Conservation (phyloP, 2,797 vertebrate genomes). For the Hirundo rustica region DNA sequence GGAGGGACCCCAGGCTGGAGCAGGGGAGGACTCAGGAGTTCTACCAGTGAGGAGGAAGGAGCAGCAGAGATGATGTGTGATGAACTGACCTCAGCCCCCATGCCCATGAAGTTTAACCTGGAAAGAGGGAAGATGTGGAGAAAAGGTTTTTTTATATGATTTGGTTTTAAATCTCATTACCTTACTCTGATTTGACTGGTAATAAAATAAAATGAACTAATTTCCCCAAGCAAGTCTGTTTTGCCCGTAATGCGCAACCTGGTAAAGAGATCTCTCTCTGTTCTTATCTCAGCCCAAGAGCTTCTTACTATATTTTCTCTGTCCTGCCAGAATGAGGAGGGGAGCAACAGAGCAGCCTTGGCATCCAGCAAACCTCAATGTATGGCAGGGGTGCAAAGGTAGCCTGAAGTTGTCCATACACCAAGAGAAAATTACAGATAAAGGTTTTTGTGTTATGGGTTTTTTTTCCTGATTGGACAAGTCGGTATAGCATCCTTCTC, state of each 20-base stretch:
- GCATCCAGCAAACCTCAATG: background rate
- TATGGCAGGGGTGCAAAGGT: background rate
- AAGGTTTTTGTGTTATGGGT: rapidly evolving
- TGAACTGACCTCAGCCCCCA: background rate
- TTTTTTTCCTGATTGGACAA: background rate
- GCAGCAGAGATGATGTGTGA: background rate
- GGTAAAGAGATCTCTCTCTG: background rate
- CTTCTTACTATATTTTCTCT: background rate
- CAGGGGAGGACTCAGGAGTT: background rate
- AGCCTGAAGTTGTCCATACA: background rate
- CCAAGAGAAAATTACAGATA: background rate
- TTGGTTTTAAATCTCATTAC: background rate
- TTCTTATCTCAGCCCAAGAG: background rate
- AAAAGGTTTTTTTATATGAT: background rate
- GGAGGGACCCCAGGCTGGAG: background rate
- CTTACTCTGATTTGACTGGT: background rate
- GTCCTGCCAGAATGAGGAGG: background rate
- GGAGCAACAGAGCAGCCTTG: background rate
- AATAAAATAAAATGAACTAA: background rate
- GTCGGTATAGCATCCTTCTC: background rate
- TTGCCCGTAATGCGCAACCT: background rate
- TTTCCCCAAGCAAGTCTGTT: background rate
- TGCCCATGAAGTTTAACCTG: background rate
- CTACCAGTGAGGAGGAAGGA: background rate
- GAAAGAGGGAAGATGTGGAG: background rate